Conservation (phyloP, 2,797 vertebrate genomes). For the Pseudochirops corinnae region DNA sequence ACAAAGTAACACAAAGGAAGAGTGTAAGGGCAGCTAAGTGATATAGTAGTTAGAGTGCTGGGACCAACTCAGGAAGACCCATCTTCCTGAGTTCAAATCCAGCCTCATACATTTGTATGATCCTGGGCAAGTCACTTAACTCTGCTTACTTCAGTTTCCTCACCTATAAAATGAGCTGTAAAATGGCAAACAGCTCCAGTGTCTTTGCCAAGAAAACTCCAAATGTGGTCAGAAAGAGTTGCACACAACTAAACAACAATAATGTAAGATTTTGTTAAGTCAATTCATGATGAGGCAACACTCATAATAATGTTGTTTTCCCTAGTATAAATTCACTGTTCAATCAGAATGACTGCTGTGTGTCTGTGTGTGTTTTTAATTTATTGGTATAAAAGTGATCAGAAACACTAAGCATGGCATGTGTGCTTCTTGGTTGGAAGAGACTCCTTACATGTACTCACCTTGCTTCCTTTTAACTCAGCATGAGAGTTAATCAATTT, state of each 20-base stretch:
- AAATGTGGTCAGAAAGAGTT: background rate
- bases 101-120: background rate
- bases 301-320: background rate
- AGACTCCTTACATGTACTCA: background rate
- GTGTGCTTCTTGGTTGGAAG: background rate
- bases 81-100: no score
- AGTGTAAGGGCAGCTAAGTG: no score
- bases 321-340: background rate
- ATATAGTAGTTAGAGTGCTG: no score
- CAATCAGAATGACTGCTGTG: background rate
- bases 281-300: background rate
- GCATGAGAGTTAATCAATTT: background rate
- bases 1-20: background rate
- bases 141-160: no score
- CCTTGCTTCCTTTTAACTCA: background rate
- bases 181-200: no score
- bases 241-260: background rate
- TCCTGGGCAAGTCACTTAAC: background rate
- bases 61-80: no score
- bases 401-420: fast-evolving
- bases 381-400: background rate
- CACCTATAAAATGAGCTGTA: no score
- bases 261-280: slow-evolving; percentile 15
- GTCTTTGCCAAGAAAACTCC: no score
- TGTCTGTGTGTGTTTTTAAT: background rate